phyloP scores from a whole-genome alignment of 2,797 vertebrate species.

The Phalanger gymnotis region DNA sequence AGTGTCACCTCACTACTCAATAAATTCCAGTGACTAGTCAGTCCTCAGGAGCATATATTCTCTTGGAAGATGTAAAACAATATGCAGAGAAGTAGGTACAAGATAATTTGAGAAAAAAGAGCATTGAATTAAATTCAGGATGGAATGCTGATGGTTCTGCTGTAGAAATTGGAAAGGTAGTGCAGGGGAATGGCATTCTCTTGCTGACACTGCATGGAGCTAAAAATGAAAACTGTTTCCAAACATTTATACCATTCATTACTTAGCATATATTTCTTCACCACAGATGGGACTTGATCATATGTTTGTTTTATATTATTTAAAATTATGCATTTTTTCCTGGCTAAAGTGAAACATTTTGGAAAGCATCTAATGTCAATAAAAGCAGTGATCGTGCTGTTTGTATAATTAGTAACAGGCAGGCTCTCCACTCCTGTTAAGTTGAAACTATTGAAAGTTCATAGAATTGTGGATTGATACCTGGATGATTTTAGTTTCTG shows the following conservation, averaged over 20 bases:
- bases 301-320: conserved; percentile 1
- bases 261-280: not conserved
- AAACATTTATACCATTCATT: not conserved
- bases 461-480: not conserved
- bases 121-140: not conserved
- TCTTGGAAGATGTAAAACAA: not conserved
- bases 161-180: not conserved
- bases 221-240: not conserved
- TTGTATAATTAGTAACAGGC: not conserved
- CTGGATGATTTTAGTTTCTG: not conserved
- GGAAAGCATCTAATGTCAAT: not conserved
- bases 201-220: not conserved
- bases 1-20: not conserved
- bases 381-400: not conserved
- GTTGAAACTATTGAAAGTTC: not conserved
- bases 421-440: rapidly evolving
- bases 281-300: not conserved
- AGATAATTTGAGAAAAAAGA: not conserved
- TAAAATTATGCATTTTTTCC: not conserved
- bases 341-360: conserved; percentile 11
- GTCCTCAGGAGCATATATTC: not conserved
- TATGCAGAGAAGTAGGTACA: not conserved
- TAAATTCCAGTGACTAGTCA: not conserved
- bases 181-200: not conserved
- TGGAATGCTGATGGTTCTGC: conserved; percentile 10